Base-by-base conservation (phyloP, 2,888 invertebrate species). In the Coelinius sp. region DNA sequence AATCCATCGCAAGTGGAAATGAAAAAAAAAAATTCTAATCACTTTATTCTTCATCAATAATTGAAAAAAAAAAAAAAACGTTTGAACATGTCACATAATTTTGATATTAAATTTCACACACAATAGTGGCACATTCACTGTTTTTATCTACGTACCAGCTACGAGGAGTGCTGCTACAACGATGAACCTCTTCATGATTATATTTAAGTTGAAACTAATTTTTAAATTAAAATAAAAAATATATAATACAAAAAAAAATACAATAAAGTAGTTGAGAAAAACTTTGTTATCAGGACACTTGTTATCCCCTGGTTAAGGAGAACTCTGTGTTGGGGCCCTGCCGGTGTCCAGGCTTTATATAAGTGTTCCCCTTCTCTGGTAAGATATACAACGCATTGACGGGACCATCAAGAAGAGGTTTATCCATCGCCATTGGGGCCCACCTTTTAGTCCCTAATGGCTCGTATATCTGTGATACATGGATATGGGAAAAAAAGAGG, bases 271-370 rank as follows among this genome's bases (percentile, higher is more conserved):
- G 35, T 59, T 6, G 5, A 62, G 59, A 31, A 53, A 64, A 68
- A 69, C 66, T 68, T 70, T 10, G 17, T n/a, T 25, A 75, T 78
- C 81, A 79, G 79, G 78, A 71, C 79, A 80, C 80, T 77, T 74
- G 78, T 77, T 75, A 78, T 80, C 80, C 79, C 79, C 80, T 78
- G 77, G 77, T 79, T 78, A 81, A 81, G 82, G 82, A 85, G 80
- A 81, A 82, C 81, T 86, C 85, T 84, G 86, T 83, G 80, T 86
- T 85, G 82, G 84, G 83, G 81, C 81, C 84, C 83, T 82, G 85
- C 83, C 84, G 81, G 86, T 82, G 79, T 82, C 74, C 82, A 24
- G 84, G 84, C 85, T 87, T 87, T 88, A 87, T 88, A 88, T 87
- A 87, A 86, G 84, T 84, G 70, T 81, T 77, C 83, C 82, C 84